Percentiles rank a stretch among this genome's conserved stretches.
Conservation (phyloP, 1,140 invertebrate genomes). For the Bombus pyrosoma region DNA sequence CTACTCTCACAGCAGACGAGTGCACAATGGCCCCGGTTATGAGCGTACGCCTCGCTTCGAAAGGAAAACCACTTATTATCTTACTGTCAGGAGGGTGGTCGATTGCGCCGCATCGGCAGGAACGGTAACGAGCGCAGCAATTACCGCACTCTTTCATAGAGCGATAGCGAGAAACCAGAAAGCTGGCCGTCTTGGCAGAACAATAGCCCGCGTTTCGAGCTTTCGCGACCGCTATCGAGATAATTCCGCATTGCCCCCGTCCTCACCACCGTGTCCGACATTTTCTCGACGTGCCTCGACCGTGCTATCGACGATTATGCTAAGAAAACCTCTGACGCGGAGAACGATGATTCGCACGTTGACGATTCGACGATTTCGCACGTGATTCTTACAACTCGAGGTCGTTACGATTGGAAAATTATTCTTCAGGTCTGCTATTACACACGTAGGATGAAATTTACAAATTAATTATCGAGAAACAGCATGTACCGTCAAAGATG, state of each 20-base stretch:
- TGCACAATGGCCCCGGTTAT: constrained; percentile 51
- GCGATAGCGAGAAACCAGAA: constrained; percentile 60
- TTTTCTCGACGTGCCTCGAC: constrained; percentile 45
- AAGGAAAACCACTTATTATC: constrained; percentile 72
- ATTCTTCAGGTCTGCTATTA: too few relatives aligned
- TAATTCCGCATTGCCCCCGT: constrained; percentile 50
- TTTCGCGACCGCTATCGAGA: constrained; percentile 53
- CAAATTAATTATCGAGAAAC: too few relatives aligned
- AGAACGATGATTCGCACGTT: not conserved
- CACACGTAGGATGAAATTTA: too few relatives aligned
- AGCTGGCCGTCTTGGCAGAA: constrained; percentile 66
- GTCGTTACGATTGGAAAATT: too few relatives aligned
- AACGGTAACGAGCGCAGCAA: constrained; percentile 71
- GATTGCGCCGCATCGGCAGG: constrained; percentile 68
- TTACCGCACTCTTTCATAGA: constrained; percentile 69
- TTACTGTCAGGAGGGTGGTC: constrained; percentile 69
- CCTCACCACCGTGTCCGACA: constrained; percentile 35
- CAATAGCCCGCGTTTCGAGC: constrained; percentile 61
- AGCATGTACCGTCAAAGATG: too few relatives aligned
- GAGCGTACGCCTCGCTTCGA: constrained; percentile 58
- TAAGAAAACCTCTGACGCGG: not conserved
- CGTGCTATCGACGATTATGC: constrained; percentile 9
- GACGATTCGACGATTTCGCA: too few relatives aligned
- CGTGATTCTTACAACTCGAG: too few relatives aligned
- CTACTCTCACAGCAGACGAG: constrained; percentile 28